Conservation (phyloP, 2,113 vertebrate species). For the Lonchura striata region DNA sequence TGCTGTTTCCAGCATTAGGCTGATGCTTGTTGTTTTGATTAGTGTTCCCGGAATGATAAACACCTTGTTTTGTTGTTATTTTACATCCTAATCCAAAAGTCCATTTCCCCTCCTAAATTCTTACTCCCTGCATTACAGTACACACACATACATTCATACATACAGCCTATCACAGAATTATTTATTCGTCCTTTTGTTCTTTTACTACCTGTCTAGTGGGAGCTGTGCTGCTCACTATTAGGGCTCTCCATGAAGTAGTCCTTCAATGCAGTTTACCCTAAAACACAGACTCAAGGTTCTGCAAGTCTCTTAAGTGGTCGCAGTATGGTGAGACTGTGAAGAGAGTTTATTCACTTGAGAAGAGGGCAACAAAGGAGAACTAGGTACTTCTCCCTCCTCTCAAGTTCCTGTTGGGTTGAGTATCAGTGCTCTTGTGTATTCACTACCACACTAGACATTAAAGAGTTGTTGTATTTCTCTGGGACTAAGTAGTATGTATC, state of each 20-base stretch:
- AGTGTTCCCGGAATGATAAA: neutral
- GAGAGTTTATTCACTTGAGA: neutral
- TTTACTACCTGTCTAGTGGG: neutral
- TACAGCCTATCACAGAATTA: neutral
- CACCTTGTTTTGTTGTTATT: neutral
- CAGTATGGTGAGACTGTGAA: neutral
- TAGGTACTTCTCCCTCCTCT: neutral
- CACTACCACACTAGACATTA: neutral
- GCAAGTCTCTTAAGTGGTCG: neutral
- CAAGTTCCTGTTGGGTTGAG: neutral
- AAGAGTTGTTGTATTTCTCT: neutral
- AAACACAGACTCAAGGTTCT: neutral
- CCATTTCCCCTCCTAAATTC: neutral
- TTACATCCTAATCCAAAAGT: neutral
- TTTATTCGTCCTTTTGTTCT: neutral
- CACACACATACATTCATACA: neutral
- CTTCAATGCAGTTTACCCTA: neutral
- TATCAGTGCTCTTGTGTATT: neutral
- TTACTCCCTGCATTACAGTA: neutral
- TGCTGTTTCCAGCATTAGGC: neutral
- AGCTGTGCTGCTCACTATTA: neutral
- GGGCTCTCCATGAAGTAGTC: neutral
- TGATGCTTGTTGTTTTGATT: neutral
- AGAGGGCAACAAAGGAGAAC: neutral
- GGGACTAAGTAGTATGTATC: neutral